Base-by-base conservation (phyloP, 2,113 vertebrate genomes). In the Poeciliopsis retropinna region DNA sequence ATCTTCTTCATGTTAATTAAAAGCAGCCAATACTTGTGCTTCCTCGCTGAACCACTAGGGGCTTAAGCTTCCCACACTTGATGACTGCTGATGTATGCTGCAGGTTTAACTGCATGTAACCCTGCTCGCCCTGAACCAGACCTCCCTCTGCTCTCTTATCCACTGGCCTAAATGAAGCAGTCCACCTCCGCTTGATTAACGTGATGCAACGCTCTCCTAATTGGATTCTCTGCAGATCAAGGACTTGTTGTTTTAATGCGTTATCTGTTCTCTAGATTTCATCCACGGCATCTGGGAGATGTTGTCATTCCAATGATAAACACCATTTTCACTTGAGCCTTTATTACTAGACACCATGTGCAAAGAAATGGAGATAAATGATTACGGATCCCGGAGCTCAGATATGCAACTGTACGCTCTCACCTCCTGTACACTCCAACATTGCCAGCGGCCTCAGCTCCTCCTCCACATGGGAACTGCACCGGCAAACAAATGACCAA, bases 301-400 rank as follows among this genome's bases (percentile, higher is more conserved):
- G 92, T 88, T 93, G 93, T 93, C 92, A 91, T 92, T 88, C 82
- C 90, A 87, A 80, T 93, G 92, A 94, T 94, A 93, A 95, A 93
- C 90, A 91, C 83, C 73, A 88, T 92, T 93, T 92, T 92, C 89
- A 90, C 92, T 93, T 93, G 87, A 92, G 89, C 91, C 89, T 90
- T 92, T 92, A 92, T 91, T 93, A 92, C 92, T 80, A 76, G 75
- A 91, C 88, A 88, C 91, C 27, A 72, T 82, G 89, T 84, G 91
- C 75, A 81, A 57, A 88, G 92, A 92, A 93, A 94, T 94, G 84
- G 93, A 94, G 94, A 94, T 94, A 92, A 93, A 94, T 94, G 93
- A 92, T 89, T 17, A n/a, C 9, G 83, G 86, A 90, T 87, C 83
- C 89, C 81, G n/a, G 60, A 87, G 88, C 90, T 88, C 88, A 82